Percentiles rank a stretch among this genome's conserved stretches.
phyloP scores from a whole-genome alignment of 2,113 vertebrate species.

The Phainopepla nitens region DNA sequence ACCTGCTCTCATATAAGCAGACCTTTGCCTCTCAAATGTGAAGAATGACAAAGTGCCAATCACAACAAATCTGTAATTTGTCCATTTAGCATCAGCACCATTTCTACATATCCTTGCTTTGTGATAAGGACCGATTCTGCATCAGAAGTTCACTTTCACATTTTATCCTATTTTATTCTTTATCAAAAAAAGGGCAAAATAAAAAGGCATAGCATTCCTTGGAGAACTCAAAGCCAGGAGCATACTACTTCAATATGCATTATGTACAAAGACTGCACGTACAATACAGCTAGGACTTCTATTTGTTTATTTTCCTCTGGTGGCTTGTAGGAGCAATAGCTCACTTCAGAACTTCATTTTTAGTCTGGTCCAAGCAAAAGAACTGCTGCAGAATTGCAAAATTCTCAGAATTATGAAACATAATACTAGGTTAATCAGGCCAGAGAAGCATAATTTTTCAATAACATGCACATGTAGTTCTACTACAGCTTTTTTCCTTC shows the following conservation, averaged over 20 bases:
- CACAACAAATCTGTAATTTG: background rate
- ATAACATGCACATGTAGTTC: background rate
- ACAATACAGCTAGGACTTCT: background rate
- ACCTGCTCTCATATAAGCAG: background rate
- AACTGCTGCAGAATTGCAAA: background rate
- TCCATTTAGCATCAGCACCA: background rate
- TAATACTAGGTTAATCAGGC: background rate
- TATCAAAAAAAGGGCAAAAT: background rate
- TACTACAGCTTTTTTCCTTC: background rate
- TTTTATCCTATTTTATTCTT: background rate
- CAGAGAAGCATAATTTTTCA: background rate
- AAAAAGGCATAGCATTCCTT: background rate
- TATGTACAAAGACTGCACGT: background rate
- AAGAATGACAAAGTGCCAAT: background rate
- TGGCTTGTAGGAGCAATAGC: background rate
- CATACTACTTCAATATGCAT: background rate
- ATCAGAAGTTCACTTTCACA: background rate
- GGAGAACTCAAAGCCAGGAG: background rate
- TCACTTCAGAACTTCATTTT: background rate
- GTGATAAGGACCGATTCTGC: background rate
- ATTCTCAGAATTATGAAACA: background rate
- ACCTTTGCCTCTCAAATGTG: background rate
- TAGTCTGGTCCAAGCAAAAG: background rate
- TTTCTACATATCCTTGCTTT: background rate
- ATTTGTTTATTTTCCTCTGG: background rate